These are phyloP conservation scores for Pomacea maculata DNA, from an alignment of 1,140 invertebrate genomes.

Conservation along the genomic window DNA sequence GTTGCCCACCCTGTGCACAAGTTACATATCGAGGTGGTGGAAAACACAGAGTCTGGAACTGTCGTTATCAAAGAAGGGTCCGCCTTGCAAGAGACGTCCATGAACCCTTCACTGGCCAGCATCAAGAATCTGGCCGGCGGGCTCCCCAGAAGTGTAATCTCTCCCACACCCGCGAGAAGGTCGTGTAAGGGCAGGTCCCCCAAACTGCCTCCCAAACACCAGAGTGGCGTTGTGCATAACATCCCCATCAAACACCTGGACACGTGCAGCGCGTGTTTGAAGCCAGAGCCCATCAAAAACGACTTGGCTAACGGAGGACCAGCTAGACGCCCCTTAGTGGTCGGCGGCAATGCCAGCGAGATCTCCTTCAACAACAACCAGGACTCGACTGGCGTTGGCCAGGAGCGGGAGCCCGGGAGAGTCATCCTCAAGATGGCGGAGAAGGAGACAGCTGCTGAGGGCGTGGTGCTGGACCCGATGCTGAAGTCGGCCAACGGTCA, in stretches of 20 bases:
- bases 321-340: not conserved
- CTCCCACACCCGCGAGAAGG: not conserved
- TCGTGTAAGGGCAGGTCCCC: not conserved
- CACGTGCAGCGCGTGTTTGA: constrained; percentile 16
- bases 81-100: too few species aligned
- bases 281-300: not conserved
- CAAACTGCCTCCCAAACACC: not conserved
- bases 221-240: not conserved
- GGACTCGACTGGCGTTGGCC: not conserved
- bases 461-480: not conserved
- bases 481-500: not conserved
- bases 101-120: too few species aligned
- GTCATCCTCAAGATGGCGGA: not conserved
- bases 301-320: not conserved
- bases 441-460: not conserved
- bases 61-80: too few species aligned
- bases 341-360: not conserved
- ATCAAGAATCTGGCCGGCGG: too few species aligned
- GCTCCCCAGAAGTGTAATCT: not conserved
- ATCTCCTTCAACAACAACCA: not conserved
- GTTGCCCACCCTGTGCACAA: too few species aligned
- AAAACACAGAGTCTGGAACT: too few species aligned
- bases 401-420: not conserved
- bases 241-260: constrained; percentile 28
- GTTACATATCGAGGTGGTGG: too few species aligned